Base-by-base conservation (phyloP, 2,888 invertebrate species). In the Flexamia atlantica region DNA sequence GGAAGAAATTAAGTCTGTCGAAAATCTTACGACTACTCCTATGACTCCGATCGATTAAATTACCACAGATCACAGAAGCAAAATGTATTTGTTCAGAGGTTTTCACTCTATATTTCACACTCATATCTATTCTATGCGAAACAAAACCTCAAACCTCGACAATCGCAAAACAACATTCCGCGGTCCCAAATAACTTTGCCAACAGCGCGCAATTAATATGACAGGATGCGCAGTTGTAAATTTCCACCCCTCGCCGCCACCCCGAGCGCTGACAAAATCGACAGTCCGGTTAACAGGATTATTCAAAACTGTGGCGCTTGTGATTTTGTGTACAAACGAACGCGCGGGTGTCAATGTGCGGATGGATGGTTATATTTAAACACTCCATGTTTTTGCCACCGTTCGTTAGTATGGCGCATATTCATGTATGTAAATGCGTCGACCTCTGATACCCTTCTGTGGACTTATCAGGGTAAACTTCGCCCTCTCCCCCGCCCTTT, bases 391-490 rank as follows among this genome's bases (percentile, higher is more conserved):
- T 76, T 76, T 76, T 46, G 76, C 76, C 76, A 50, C 36, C 76
- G 76, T 76, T 76, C 76, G 76, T 76, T 76, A 76, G 76, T 50
- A 28, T 25, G 28, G 25, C n/a, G 74, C 81, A 81, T 81, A 81
- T 81, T 81, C 81, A 81, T 81, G 68, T 81, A 81, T 81, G 81
- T 14, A 42, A 81, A 81, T 81, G 64, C 9, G 2, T 42, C 42
- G 46, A 68, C 81, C 64, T 36, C 32, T 81, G 81, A 81, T 28
- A 28, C 76, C 76, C 76, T 76, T 4, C 36, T 36, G 32, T 42
- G 14, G 36, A n/a, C 72, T 42, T 57, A 57, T 57, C 57, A 57
- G 57, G 36, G 36, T 9, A 36, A 36, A 36, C 36, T 36, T 23
- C 3, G 32, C 42, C 32, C 30, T 60, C 23, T 23, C 60, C 25